Base-by-base conservation (phyloP, 2,113 vertebrate genomes). In the Lucifuga dentata region DNA sequence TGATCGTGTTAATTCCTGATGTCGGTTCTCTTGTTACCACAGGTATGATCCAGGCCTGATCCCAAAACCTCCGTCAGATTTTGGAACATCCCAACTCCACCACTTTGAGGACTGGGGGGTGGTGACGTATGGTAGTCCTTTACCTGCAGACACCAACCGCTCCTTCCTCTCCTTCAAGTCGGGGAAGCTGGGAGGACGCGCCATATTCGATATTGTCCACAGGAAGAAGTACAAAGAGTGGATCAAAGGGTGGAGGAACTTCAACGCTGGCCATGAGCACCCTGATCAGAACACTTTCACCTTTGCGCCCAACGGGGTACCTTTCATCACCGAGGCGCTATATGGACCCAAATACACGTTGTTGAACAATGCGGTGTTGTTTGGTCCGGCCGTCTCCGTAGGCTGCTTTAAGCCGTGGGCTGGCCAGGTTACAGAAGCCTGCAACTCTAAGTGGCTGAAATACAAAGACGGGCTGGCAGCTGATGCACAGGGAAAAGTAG, bases 61-160 rank as follows among this genome's bases (percentile, higher is more conserved):
- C 13, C 80, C 95, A 0, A 81, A 91, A 19, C 94, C 97, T 48
- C 97, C 98, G 0, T 87, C 92, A 1, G 96, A 98, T 80, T 98
- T 94, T 0, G 96, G 95, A 1, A 90, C 88, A 41, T 90, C 97
- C 1, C 89, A 81, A 0, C 86, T 99, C 40, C 97, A 99, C 91
- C 92, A 95, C 85, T 99, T 99, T 85, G 96, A 98, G 81, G 97
- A 99, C 88, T 99, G 98, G 97, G 97, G 98, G 16, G 98, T 99
- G 8, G 98, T 98, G 40, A 99, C 97, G 0, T 98, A 96, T 0
- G 97, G 97, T 76, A 94, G 97, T 15, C 91, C 95, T 11, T 83
- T 96, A 36, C 95, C 96, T 1, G 91, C 93, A 8, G 93, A 93
- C 86, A 91, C 92, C 77, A 96, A 98, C 86, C 88, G 80, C 60